phyloP scores from a whole-genome alignment of 1,140 invertebrate species.

The Meloidogyne hapla region DNA sequence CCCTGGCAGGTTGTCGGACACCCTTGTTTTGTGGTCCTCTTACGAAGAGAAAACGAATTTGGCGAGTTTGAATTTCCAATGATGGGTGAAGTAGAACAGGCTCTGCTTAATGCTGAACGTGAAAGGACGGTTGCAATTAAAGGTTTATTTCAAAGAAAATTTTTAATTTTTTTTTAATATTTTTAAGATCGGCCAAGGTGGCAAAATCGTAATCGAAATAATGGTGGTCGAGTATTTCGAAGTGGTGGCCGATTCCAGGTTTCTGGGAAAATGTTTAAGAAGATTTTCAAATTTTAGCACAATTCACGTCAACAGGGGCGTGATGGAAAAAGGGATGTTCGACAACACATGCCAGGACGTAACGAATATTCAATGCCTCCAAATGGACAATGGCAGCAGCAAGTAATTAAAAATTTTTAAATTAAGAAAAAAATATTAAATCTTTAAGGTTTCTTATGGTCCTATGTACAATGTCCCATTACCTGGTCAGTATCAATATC shows the following conservation, averaged over 20 bases:
- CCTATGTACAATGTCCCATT: neutral
- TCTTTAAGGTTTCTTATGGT: neutral
- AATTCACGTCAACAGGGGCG: neutral
- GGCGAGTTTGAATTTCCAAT: constrained; percentile 24
- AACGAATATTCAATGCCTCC: neutral
- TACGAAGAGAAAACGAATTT: constrained; percentile 10
- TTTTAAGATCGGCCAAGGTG: neutral
- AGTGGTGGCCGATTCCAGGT: neutral
- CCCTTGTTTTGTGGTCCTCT: constrained; percentile 22
- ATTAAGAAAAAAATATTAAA: neutral
- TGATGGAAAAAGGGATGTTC: neutral
- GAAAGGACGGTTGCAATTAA: neutral
- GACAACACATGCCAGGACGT: neutral
- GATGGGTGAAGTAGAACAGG: constrained; percentile 22
- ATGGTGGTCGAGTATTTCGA: neutral
- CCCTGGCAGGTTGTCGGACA: constrained; percentile 9
- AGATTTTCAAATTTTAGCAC: neutral
- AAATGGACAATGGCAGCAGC: neutral
- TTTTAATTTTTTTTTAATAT: neutral
- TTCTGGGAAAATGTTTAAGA: neutral
- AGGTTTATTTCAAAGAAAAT: neutral
- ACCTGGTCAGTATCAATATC: neutral
- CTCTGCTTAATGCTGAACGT: neutral
- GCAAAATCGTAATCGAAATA: neutral
- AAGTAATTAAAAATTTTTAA: too few species aligned